These are phyloP conservation scores for Anthoscopus minutus DNA, from an alignment of 2,113 vertebrate genomes.

Conservation along the genomic window DNA sequence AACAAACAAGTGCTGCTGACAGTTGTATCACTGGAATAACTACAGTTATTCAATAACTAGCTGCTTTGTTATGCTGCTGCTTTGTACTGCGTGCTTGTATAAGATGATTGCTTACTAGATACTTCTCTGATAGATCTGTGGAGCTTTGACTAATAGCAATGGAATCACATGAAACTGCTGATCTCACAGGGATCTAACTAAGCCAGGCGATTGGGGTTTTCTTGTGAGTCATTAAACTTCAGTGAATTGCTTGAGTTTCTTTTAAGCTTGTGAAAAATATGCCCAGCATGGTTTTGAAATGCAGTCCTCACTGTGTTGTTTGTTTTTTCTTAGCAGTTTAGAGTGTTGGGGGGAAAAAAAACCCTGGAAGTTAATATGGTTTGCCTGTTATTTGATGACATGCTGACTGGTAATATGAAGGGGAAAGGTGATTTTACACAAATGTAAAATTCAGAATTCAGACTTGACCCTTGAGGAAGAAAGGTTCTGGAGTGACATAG, in stretches of 20 bases:
- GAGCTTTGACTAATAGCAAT: neutral
- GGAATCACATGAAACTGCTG: neutral
- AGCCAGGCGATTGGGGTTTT: neutral
- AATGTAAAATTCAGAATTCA: neutral
- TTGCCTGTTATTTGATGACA: neutral
- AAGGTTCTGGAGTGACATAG: neutral
- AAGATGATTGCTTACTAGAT: neutral
- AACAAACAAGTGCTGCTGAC: neutral
- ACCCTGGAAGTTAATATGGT: neutral
- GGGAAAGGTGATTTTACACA: neutral
- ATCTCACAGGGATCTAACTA: neutral
- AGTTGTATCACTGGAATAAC: neutral
- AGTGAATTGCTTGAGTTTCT: neutral
- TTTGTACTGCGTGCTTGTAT: neutral
- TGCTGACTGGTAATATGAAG: neutral
- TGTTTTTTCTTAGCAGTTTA: neutral
- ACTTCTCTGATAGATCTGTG: neutral
- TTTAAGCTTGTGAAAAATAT: neutral
- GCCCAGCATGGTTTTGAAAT: neutral
- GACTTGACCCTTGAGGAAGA: neutral
- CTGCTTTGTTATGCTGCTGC: neutral
- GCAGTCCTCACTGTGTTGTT: too few relatives aligned
- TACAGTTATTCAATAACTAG: neutral
- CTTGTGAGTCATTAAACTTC: neutral
- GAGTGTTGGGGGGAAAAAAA: neutral